phyloP scores from a whole-genome alignment of 2,888 invertebrate species.

The Melolontha melolontha region DNA sequence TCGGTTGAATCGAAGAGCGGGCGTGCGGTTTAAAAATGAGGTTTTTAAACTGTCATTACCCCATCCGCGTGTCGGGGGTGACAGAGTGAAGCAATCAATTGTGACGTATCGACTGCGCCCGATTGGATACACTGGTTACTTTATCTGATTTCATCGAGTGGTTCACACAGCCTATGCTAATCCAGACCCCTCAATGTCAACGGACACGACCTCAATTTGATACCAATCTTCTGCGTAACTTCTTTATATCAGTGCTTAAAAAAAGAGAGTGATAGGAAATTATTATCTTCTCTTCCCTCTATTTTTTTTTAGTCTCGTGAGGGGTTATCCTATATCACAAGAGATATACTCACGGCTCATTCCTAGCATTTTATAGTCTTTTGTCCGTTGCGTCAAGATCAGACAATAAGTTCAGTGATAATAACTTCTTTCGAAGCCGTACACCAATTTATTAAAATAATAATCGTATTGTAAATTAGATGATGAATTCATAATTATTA shows the following conservation, averaged over 20 bases:
- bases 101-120: constrained; percentile 53
- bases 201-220: constrained; percentile 49
- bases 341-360: constrained; percentile 14
- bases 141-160: constrained; percentile 51
- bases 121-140: constrained; percentile 49
- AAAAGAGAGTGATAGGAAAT: constrained; percentile 39
- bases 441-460: no score
- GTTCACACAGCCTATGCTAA: constrained; percentile 49
- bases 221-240: constrained; percentile 45
- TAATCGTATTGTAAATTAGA: no score
- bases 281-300: constrained; percentile 26
- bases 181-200: constrained; percentile 46
- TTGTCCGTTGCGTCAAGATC: background rate
- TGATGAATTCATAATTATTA: no score
- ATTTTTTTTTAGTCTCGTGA: constrained; percentile 8
- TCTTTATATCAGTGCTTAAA: constrained; percentile 41
- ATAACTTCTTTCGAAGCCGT: no score
- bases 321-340: constrained; percentile 8
- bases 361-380: constrained; percentile 27
- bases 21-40: constrained; percentile 29
- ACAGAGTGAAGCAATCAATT: constrained; percentile 53
- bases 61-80: constrained; percentile 48
- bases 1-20: background rate
- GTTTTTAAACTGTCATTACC: constrained; percentile 46
- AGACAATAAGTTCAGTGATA: no score